A percentile compares a stretch with the other conserved stretches of the same genome.
phyloP scores from a whole-genome alignment of 2,113 vertebrate species.

The Plecotus auritus region DNA sequence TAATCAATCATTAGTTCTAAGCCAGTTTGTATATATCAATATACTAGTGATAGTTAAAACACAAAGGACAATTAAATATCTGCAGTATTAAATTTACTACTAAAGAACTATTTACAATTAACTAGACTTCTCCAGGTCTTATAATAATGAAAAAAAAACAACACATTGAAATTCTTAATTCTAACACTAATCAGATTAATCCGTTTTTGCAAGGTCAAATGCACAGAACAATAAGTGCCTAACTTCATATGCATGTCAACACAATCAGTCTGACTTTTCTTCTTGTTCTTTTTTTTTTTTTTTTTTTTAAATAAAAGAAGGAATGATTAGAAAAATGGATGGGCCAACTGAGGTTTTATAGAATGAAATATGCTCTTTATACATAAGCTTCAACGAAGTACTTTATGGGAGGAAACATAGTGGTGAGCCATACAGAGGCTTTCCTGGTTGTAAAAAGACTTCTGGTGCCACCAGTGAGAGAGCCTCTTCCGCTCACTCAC shows the following conservation, averaged over 20 bases:
- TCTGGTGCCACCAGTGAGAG: background rate
- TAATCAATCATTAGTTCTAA: background rate
- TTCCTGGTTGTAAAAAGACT: background rate
- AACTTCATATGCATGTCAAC: background rate
- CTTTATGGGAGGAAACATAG: background rate
- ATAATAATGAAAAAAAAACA: background rate
- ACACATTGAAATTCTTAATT: constrained; percentile 1
- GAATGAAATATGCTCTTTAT: background rate
- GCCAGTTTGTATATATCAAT: background rate
- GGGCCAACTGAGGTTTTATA: background rate
- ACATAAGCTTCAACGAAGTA: background rate
- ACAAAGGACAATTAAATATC: background rate
- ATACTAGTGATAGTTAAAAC: background rate
- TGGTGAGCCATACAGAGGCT: background rate
- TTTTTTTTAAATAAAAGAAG: background rate
- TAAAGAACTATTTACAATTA: background rate
- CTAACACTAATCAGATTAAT: constrained; percentile 16
- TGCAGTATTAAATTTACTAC: background rate
- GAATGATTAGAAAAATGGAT: background rate
- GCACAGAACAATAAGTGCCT: background rate
- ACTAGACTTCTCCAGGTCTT: background rate
- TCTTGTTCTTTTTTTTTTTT: background rate
- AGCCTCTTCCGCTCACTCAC: background rate
- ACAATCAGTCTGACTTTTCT: background rate
- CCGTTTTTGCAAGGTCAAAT: constrained; percentile 27